These are phyloP conservation scores for Hetaerina titia DNA, from an alignment of 2,888 invertebrate genomes.

Conservation along the genomic window DNA sequence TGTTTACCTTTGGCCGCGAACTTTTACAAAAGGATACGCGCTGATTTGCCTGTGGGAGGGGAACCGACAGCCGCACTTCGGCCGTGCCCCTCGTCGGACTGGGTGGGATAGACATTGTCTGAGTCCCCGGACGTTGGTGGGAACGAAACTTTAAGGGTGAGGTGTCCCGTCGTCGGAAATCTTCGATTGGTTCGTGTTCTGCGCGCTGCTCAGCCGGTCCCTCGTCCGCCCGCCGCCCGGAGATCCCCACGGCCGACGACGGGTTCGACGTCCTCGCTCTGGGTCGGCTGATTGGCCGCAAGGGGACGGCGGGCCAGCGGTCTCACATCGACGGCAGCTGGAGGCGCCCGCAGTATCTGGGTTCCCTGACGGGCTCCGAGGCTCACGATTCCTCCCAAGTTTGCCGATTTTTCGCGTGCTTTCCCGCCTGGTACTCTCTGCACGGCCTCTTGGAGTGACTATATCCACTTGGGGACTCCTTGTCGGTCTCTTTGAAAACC, in stretches of 20 bases:
- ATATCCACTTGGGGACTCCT: neutral
- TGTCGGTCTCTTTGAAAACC: neutral
- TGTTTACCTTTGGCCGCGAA: no score
- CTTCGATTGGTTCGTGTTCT: no score
- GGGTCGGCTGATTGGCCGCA: neutral
- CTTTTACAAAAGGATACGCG: no score
- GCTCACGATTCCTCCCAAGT: neutral
- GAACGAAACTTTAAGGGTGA: neutral
- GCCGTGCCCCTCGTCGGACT: neutral
- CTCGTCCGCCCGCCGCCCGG: neutral
- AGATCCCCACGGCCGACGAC: constrained; percentile 11
- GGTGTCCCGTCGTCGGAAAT: neutral
- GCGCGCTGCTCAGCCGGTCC: neutral
- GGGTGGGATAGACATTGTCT: neutral
- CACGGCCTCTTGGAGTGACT: neutral
- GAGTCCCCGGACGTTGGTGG: neutral
- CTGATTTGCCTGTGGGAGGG: no score
- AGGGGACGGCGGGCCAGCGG: neutral
- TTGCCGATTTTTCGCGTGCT: neutral
- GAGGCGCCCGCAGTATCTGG: neutral
- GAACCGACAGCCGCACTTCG: no score
- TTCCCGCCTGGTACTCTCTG: neutral
- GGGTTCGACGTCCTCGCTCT: neutral
- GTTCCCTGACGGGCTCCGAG: neutral
- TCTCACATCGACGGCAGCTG: neutral